A percentile compares a stretch with the other conserved stretches of the same genome.
These are phyloP conservation scores for Bombyx mandarina DNA, from an alignment of 1,140 invertebrate genomes.

Conservation along the genomic window DNA sequence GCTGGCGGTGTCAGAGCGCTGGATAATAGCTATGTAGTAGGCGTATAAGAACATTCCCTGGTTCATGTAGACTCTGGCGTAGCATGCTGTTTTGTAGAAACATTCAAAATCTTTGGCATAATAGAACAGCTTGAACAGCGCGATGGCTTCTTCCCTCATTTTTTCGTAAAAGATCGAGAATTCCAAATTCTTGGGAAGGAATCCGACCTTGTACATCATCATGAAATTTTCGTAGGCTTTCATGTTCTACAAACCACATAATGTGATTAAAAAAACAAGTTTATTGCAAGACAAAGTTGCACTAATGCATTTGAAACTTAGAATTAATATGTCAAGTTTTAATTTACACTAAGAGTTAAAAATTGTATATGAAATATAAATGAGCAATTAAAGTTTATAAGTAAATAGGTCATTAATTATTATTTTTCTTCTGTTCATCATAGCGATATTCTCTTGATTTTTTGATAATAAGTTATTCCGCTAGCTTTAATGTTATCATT, in stretches of 20 bases:
- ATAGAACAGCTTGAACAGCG: constrained; percentile 71
- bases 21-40: constrained; percentile 72
- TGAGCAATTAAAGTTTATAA: too few relatives aligned
- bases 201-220: constrained; percentile 57
- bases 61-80: constrained; percentile 61
- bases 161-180: constrained; percentile 72
- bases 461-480: too few relatives aligned
- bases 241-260: constrained; percentile 45
- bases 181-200: constrained; percentile 61
- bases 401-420: too few relatives aligned
- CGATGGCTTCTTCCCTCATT: constrained; percentile 66
- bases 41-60: constrained; percentile 46
- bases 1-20: constrained; percentile 71
- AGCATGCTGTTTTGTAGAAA: constrained; percentile 75
- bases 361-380: too few relatives aligned
- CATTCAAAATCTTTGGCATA: constrained; percentile 74
- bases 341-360: too few relatives aligned
- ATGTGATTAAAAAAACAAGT: not conserved
- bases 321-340: too few relatives aligned
- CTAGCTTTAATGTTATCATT: too few relatives aligned
- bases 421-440: too few relatives aligned
- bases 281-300: not conserved
- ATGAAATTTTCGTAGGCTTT: constrained; percentile 72
- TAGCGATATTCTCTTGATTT: too few relatives aligned
- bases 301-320: too few relatives aligned